Conservation (phyloP, 2,888 invertebrate genomes). For the Caradrina clavipalpis region DNA sequence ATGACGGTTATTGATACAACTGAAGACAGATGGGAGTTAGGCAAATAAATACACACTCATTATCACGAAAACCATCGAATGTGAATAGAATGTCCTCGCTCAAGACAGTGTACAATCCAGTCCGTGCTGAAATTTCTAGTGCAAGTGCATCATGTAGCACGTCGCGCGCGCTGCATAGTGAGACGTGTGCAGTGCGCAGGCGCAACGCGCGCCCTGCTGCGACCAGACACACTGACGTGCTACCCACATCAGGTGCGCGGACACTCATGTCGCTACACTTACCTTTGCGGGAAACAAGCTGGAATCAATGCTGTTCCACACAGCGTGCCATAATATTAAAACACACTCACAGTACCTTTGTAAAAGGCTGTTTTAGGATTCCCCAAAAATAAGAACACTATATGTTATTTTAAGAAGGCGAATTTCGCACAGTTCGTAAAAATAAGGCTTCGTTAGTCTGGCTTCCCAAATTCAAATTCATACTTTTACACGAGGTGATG, state of each 20-base stretch:
- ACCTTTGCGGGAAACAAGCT: conserved; percentile 4
- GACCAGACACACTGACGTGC: background rate
- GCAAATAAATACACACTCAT: background rate
- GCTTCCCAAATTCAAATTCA: no score
- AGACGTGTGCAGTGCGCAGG: conserved; percentile 26
- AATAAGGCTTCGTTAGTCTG: no score
- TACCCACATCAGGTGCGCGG: background rate
- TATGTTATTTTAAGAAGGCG: no score
- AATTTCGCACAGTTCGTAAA: no score
- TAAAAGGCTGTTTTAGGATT: no score
- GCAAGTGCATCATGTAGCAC: conserved; percentile 4
- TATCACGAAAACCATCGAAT: no score
- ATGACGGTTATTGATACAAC: background rate
- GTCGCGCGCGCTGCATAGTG: conserved; percentile 9
- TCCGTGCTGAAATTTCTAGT: background rate
- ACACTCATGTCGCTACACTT: conserved; percentile 4
- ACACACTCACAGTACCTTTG: no score
- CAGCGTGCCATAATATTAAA: background rate
- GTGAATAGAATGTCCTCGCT: background rate
- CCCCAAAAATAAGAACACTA: no score
- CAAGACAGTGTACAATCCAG: background rate
- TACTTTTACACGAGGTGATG: no score
- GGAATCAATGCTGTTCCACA: no score
- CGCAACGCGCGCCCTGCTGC: conserved; percentile 39
- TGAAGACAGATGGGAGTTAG: no score